Evolutionary conservation across 2,113 vertebrate species (phyloP).

Genomic region (Thunnus maccoyii): DNA sequence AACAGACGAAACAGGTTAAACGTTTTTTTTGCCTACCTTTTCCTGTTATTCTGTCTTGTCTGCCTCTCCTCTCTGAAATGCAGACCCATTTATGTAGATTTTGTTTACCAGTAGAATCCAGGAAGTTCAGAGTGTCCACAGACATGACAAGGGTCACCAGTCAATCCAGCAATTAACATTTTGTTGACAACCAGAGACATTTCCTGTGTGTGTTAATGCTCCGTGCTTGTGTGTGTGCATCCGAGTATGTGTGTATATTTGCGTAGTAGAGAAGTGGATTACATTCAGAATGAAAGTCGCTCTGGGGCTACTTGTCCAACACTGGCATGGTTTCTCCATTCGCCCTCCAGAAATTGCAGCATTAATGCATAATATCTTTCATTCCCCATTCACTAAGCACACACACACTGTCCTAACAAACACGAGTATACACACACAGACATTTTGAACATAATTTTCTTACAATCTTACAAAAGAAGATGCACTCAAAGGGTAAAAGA

Average conservation of each 20-base stretch:
- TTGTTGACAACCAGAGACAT: constrained; percentile 49
- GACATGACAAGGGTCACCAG: constrained; percentile 39
- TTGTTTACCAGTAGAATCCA: constrained; percentile 36
- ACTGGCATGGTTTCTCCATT: constrained; percentile 42
- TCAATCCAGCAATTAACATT: constrained; percentile 39
- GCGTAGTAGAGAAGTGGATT: constrained; percentile 30
- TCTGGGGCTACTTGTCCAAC: constrained; percentile 19
- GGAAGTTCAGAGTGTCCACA: constrained; percentile 50
- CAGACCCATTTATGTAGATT: constrained; percentile 15
- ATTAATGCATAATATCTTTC: constrained; percentile 26
- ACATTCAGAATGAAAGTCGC: constrained; percentile 35
- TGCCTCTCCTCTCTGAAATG: neutral
- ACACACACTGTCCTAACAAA: neutral
- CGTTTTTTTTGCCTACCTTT: neutral
- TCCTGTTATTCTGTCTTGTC: neutral
- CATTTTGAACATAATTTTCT: constrained; percentile 26
- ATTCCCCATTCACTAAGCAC: constrained; percentile 14
- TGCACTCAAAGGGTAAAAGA: constrained; percentile 5
- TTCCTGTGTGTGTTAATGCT: constrained; percentile 45
- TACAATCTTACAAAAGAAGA: constrained; percentile 5
- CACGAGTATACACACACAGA: neutral
- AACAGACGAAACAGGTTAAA: neutral
- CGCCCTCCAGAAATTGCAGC: constrained; percentile 25
- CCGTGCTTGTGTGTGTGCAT: neutral
- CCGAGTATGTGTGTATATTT: constrained; percentile 16